Base-by-base conservation (phyloP, 1,140 invertebrate genomes). In the Temnothorax curvispinosus region DNA sequence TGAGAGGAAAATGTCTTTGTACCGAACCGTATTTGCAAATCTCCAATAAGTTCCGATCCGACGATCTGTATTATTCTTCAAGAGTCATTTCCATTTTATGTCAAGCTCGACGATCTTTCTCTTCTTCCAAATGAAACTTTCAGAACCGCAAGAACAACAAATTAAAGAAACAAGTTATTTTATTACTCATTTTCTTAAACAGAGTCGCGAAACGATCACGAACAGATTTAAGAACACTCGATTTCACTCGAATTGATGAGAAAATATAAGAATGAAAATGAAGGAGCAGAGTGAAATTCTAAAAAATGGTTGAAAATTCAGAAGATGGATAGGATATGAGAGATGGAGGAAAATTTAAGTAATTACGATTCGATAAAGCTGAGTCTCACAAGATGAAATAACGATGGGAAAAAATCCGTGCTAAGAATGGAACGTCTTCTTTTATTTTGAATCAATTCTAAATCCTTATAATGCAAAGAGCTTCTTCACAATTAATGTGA, bases 271-370 rank as follows among this genome's bases (percentile, higher is more conserved):
- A 74, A 27, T 47, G 18, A 35, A 41, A 60, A 74, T 72, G 78
- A 82, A 21, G 11, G 8, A 5, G 60, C 56, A 35, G n/a, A 74
- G 38, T 47, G 32, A 74, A 74, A 60, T 50, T 84, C 52, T 60
- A 56, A 74, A 47, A 75, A 27, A 75, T 75, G 41, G n/a, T 8
- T 35, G 32, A 84, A 75, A 13, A 84, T 75, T 72, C n/a, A 38
- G 41, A 60, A 58, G 15, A 62, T 38, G 2, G n/a, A 74, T 74
- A 47, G 52, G n/a, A 18, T 9, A 56, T 60, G 41, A 60, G 13
- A 27, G 8, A 47, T 27, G 27, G 27, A 27, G 27, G 27, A 60
- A 75, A 84, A 84, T 75, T 75, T 50, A 60, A 62, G 54, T 75
- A 84, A 74, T 84, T 84, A 74, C 41, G 21, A 62, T 50, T 60